Evolutionary conservation across 2,113 vertebrate species (phyloP), one percentile per base, ranked within the genome.

Genomic region (Pedetes capensis): DNA sequence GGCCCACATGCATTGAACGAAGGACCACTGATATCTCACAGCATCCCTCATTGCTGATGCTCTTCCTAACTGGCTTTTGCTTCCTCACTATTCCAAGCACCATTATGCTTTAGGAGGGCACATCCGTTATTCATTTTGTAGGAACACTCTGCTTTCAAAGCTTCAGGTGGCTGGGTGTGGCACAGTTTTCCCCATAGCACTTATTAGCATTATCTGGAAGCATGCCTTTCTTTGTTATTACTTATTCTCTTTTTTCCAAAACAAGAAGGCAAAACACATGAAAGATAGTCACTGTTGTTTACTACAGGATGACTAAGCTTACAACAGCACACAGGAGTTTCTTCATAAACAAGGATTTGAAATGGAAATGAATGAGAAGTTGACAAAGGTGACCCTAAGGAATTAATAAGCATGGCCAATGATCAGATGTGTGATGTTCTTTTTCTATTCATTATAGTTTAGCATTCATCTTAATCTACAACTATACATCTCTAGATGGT

Each of bases 1-100:
- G 10, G n/a, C 4, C 11, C 13, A 37, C 34, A 42, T 22, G 23
- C 10, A 29, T 80, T 55, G 49, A 79, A 64, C 9, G 61, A 34
- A 17, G 53, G 37, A 29, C 27, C 9, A 10, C 32, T 39, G 2
- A 49, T 4, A 51, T 1, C 23, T 94, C 6, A 49, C n/a, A 66
- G 4, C 16, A 6, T 0, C 0, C 34, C 32, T 44, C 29, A 20
- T 27, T 3, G 27, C 8, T 6, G 17, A 39, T 23, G 25, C 27
- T 87, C 10, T 74, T 47, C 83, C 51, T 84, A 61, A 23, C 13
- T 39, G 1, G 6, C 18, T 20, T 47, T 61, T 25, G 11, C 47
- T 78, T 64, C 13, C 22, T 44, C 8, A 76, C 2, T 6, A 6
- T 23, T n/a, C 22, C 10, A 44, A 86, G 16, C 14, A 80, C 14